Evolutionary conservation across 2,113 vertebrate species (phyloP), one percentile per base, ranked within the genome.

Genomic region (Epinephelus fuscoguttatus): DNA sequence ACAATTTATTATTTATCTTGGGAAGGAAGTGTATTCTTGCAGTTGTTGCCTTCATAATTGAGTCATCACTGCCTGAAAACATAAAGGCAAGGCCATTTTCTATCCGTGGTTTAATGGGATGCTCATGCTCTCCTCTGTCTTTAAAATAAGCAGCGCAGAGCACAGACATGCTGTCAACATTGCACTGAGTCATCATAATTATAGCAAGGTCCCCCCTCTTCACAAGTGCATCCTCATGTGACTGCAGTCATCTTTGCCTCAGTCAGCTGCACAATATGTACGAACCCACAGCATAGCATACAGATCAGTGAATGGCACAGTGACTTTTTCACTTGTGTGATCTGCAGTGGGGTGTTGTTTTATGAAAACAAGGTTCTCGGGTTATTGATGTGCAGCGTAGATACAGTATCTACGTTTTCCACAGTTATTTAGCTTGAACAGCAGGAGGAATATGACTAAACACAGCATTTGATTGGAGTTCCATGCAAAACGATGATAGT

Each of bases 1-100:
- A 88, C 78, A 74, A 90, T 92, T 75, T 88, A 88, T 91, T 91
- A 89, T 95, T 94, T 90, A 88, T 90, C 84, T 80, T 70, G 55
- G 57, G 64, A 90, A 90, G 87, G 80, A 89, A 82, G 42, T 87
- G 52, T 73, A 84, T 79, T 78, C 72, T 80, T 82, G 76, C 12
- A 52, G 84, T 87, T 82, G 80, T 57, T 81, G 61, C 78, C 70
- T 91, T 90, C 3, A n/a, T 89, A 83, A 91, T 84, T 88, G 86
- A 92, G 70, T 81, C 81, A 75, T 90, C 87, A 62, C 49, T 72
- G 81, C 73, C 72, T 27, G 74, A 79, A 69, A 86, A 72, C 60
- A 63, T 64, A 55, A 84, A 81, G 47, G 47, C 76, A 68, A 50
- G 70, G 80, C 78, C 47, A 40, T 84, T 87, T 85, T 86, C 72